Percentiles rank a stretch among this genome's conserved stretches.
phyloP scores from a whole-genome alignment of 2,797 vertebrate species.

The Acanthurus lineatus region DNA sequence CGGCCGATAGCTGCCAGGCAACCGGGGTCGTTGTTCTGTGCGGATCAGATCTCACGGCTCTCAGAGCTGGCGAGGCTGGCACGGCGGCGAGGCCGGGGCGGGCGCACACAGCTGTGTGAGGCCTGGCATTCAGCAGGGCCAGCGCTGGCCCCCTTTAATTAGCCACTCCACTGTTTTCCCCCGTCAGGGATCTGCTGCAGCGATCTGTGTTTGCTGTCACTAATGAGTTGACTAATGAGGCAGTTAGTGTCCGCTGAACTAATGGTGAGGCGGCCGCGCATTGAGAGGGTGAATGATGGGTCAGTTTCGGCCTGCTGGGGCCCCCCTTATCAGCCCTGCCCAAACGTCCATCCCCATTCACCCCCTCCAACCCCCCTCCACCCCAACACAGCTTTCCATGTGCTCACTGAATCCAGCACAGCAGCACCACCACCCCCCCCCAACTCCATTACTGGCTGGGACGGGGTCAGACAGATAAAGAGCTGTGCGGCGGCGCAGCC shows the following conservation, averaged over 20 bases:
- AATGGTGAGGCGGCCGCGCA: slow-evolving; percentile 83
- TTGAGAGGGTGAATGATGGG: slow-evolving; percentile 73
- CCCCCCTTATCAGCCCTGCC: slow-evolving; percentile 70
- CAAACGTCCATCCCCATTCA: slow-evolving; percentile 56
- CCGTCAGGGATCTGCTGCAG: slow-evolving; percentile 89
- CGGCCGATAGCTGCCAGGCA: slow-evolving; percentile 81
- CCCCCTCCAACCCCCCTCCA: too few relatives aligned
- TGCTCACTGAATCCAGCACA: slow-evolving; percentile 47
- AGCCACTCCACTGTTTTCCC: slow-evolving; percentile 87
- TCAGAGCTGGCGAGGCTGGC: slow-evolving; percentile 33
- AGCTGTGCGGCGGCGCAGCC: slow-evolving; percentile 75
- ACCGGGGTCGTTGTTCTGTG: slow-evolving; percentile 47
- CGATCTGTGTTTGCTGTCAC: slow-evolving; percentile 90
- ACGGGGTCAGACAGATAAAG: slow-evolving; percentile 81
- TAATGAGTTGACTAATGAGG: slow-evolving; percentile 97
- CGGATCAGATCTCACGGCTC: slow-evolving; percentile 17
- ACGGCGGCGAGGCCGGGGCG: slow-evolving; percentile 29
- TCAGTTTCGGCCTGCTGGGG: slow-evolving; percentile 63
- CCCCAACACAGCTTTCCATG: slow-evolving; percentile 44
- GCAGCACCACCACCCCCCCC: slow-evolving; percentile 22
- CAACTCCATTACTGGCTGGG: slow-evolving; percentile 69
- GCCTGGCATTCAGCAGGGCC: slow-evolving; percentile 82
- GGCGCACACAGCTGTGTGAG: slow-evolving; percentile 85
- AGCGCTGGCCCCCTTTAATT: slow-evolving; percentile 89
- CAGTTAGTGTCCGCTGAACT: slow-evolving; percentile 91